Conservation (phyloP, 2,797 vertebrate genomes). For the Helarctos malayanus region DNA sequence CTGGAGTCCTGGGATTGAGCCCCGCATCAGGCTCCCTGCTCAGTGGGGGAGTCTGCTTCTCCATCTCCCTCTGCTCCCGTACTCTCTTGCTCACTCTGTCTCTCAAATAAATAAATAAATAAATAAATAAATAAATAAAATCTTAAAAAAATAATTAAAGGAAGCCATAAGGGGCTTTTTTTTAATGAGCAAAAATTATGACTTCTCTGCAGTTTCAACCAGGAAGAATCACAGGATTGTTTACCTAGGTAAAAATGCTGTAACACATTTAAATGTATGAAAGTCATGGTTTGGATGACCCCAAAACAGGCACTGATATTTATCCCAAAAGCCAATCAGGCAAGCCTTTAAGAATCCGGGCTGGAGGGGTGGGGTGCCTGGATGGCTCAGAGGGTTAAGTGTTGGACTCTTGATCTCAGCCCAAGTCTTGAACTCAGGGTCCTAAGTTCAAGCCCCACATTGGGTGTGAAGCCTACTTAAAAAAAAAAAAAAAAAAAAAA, state of each 20-base stretch:
- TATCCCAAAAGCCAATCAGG: conserved; percentile 36
- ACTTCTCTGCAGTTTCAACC: background rate
- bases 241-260: conserved; percentile 41
- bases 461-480: background rate
- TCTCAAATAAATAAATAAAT: background rate
- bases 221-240: background rate
- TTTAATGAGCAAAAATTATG: conserved; percentile 13
- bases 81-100: background rate
- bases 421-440: background rate
- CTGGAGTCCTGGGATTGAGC: background rate
- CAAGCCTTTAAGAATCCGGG: background rate
- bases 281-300: background rate
- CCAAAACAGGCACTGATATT: conserved; percentile 10
- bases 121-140: background rate
- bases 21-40: background rate
- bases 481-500: background rate
- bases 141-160: background rate
- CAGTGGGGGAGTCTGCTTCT: too few relatives aligned
- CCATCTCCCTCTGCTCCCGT: background rate
- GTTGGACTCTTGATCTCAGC: background rate
- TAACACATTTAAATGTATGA: conserved; percentile 47
- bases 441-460: background rate
- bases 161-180: background rate
- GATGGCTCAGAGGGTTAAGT: background rate
- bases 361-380: background rate